phyloP scores from a whole-genome alignment of 2,113 vertebrate species.

The Cololabis saira region DNA sequence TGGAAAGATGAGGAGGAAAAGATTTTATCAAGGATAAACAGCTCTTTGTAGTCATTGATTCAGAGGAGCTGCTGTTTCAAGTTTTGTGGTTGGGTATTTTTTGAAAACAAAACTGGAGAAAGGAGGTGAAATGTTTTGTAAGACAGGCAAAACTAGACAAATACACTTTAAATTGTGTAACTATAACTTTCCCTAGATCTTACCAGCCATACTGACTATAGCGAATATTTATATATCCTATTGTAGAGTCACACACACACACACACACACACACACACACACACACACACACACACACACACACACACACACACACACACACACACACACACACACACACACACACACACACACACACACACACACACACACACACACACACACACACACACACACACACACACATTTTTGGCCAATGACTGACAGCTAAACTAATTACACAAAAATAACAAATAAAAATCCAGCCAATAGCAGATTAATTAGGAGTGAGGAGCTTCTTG shows the following conservation, averaged over 20 bases:
- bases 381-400: slow-evolving; percentile 4
- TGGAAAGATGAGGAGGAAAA: too few relatives aligned
- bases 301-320: neutral
- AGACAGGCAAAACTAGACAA: neutral
- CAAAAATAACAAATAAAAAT: neutral
- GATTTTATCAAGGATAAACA: neutral
- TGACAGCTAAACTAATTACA: slow-evolving; percentile 62
- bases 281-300: neutral
- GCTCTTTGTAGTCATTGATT: neutral
- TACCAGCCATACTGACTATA: neutral
- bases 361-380: slow-evolving; percentile 2
- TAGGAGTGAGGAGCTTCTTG: slow-evolving; percentile 36
- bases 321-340: neutral
- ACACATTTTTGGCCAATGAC: slow-evolving; percentile 41
- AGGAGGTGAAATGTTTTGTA: neutral
- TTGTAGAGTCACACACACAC: slow-evolving; percentile 1
- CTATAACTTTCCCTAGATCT: too few relatives aligned
- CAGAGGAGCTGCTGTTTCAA: neutral
- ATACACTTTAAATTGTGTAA: neutral
- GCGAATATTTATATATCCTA: neutral
- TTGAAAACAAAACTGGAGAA: neutral
- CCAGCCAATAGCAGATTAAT: slow-evolving; percentile 45
- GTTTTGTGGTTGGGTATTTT: neutral
- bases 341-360: neutral
- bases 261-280: too few relatives aligned